Percentiles rank a stretch among this genome's conserved stretches.
Evolutionary conservation across 1,140 invertebrate species (phyloP).

Genomic region (Pogonus chalceus): DNA sequence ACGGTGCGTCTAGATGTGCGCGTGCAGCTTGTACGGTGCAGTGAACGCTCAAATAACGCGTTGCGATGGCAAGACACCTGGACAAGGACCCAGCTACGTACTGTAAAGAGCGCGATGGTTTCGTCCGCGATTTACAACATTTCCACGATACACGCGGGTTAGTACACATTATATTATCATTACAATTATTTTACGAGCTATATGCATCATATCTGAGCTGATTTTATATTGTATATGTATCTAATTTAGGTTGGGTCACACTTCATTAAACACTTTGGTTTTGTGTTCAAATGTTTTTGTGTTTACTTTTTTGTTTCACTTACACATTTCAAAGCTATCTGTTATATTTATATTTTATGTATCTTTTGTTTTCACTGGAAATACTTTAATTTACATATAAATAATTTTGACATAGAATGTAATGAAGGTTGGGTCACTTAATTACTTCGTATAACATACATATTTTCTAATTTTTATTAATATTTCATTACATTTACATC

Average conservation of each 20-base stretch:
- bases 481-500: no score
- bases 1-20: background rate
- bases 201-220: no score
- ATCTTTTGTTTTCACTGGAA: no score
- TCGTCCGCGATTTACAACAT: conserved; percentile 59
- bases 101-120: conserved; percentile 56
- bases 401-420: no score
- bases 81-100: conserved; percentile 63
- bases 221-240: no score
- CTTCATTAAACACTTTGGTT: background rate
- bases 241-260: conserved; percentile 7
- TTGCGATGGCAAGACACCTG: conserved; percentile 53
- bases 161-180: conserved; percentile 29
- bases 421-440: no score
- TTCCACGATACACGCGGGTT: conserved; percentile 68
- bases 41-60: background rate
- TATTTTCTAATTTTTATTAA: no score
- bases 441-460: no score
- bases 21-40: conserved; percentile 1
- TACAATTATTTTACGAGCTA: background rate
- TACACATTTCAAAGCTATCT: no score
- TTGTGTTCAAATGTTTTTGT: background rate
- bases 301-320: background rate
- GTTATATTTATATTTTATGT: background rate
- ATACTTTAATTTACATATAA: no score